A percentile compares a stretch with the other conserved stretches of the same genome.
phyloP scores from a whole-genome alignment of 2,113 vertebrate species.

The Oreochromis niloticus region DNA sequence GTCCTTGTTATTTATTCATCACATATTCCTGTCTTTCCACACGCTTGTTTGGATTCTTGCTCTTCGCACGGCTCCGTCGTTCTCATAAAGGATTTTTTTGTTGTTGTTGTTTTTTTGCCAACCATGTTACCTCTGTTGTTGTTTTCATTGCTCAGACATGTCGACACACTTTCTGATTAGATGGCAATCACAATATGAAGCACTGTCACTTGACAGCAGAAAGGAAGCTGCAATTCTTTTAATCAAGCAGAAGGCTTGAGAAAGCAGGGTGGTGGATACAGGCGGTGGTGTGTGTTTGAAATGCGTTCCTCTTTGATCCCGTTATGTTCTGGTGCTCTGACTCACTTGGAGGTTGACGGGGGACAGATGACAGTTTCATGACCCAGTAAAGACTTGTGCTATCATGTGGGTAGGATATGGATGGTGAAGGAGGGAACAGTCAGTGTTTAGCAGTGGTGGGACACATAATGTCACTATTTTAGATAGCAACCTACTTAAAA shows the following conservation, averaged over 20 bases:
- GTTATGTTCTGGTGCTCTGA: not conserved
- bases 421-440: not conserved
- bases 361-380: constrained; percentile 8
- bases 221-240: not conserved
- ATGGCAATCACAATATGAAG: not conserved
- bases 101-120: not conserved
- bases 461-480: not conserved
- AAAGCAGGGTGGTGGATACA: not conserved
- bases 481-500: not conserved
- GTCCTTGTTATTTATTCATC: not conserved
- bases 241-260: not conserved
- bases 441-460: not conserved
- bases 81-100: not conserved
- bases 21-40: not conserved
- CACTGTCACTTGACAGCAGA: not conserved
- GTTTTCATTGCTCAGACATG: constrained; percentile 8
- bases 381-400: not conserved
- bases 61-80: not conserved
- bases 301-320: constrained; percentile 19
- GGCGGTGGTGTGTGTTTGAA: not conserved
- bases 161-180: constrained; percentile 1
- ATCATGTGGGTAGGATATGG: not conserved
- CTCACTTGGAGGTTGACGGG: not conserved
- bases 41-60: not conserved
- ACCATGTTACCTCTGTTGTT: not conserved